Base-by-base conservation (phyloP, 2,888 invertebrate genomes). In the Eilema sororculum region DNA sequence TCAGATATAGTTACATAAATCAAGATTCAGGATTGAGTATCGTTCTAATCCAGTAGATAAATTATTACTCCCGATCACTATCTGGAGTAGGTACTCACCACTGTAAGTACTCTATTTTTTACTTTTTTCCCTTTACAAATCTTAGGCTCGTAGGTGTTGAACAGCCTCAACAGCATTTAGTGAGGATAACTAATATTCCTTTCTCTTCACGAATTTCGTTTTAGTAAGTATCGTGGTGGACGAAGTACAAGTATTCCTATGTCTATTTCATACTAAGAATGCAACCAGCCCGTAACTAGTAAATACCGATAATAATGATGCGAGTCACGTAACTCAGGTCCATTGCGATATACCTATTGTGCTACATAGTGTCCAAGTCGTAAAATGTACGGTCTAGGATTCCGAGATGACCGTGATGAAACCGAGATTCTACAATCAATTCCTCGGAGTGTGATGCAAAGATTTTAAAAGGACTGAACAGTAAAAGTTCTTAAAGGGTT, bases 281-380 rank as follows among this genome's bases (percentile, higher is more conserved):
- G n/a, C n/a, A 52, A 52, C 52, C 52, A 52, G n/a, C n/a, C 9
- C 8, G 52, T 1, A 52, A n/a, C 52, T 52, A 20, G 20, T 46
- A 46, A 46, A 20, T 46, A 8, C 20, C 46, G 20, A 6, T 46
- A n/a, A 52, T 52, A 9, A 13, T 20, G 46, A 52, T 52, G 52
- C 52, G 6, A 20, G 52, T 52, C 52, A 52, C 52, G 52, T 52
- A 52, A n/a, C 46, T 12, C 9, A 52, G 9, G 0, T 52, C 9
- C n/a, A 52, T 9, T 46, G 16, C 20, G 46, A 20, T 20, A 6
- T 41, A n/a, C n/a, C n/a, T n/a, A 16, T 20, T 46, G 20, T 46
- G 52, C 52, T n/a, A 52, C 52, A 52, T n/a, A 52, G 52, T n/a
- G 52, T n/a, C 52, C n/a, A 52, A n/a, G 52, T 52, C n/a, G 52